Percentiles rank a stretch among this genome's conserved stretches.
phyloP scores from a whole-genome alignment of 2,113 vertebrate genomes.

The Anser cygnoides region DNA sequence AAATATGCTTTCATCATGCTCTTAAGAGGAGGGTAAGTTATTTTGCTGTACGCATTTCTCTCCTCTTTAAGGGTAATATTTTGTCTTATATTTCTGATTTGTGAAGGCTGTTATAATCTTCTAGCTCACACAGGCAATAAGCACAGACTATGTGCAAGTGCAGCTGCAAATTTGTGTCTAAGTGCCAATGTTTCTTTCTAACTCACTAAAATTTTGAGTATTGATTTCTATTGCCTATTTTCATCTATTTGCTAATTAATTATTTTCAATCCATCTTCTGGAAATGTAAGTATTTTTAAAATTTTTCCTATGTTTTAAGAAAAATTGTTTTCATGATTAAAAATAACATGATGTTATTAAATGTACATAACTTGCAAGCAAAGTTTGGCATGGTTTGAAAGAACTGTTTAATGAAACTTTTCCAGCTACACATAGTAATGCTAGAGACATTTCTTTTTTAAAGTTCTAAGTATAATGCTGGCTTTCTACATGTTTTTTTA shows the following conservation, averaged over 20 bases:
- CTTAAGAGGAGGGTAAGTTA: constrained; percentile 49
- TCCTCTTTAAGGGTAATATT: constrained; percentile 17
- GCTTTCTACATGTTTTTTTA: not conserved
- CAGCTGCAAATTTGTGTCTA: constrained; percentile 44
- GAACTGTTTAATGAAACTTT: constrained; percentile 51
- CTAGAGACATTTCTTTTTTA: constrained; percentile 7
- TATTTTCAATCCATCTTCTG: constrained; percentile 39
- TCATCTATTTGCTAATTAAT: constrained; percentile 18
- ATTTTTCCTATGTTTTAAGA: constrained; percentile 42
- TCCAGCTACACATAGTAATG: constrained; percentile 9
- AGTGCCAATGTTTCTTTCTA: not conserved
- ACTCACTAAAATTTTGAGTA: not conserved
- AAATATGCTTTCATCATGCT: constrained; percentile 45
- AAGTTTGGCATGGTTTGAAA: constrained; percentile 69
- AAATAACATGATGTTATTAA: constrained; percentile 44
- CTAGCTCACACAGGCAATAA: not conserved
- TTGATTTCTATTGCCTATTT: constrained; percentile 41
- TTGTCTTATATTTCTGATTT: constrained; percentile 43
- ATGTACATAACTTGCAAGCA: constrained; percentile 32
- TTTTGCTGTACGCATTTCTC: constrained; percentile 8
- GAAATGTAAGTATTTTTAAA: constrained; percentile 59
- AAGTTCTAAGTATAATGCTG: constrained; percentile 28
- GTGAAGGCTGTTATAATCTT: constrained; percentile 6
- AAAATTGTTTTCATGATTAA: constrained; percentile 31
- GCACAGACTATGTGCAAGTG: constrained; percentile 32